phyloP scores from a whole-genome alignment of 2,113 vertebrate species.

The Chrysemys picta region DNA sequence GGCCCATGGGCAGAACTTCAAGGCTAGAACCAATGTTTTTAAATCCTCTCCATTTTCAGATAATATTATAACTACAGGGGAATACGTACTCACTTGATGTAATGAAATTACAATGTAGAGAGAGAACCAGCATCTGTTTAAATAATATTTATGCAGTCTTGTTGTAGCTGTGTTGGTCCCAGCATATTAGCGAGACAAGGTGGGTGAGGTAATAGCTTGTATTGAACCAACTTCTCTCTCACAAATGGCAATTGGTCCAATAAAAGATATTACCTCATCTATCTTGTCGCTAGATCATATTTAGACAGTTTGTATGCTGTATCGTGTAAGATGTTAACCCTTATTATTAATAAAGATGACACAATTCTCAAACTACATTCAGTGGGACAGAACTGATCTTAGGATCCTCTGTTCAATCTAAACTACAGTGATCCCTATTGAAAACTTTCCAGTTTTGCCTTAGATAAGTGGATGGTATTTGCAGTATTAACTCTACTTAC shows the following conservation, averaged over 20 bases:
- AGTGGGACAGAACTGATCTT: background rate
- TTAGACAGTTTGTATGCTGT: background rate
- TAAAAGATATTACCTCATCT: background rate
- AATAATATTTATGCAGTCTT: background rate
- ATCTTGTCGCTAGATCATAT: background rate
- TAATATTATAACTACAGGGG: background rate
- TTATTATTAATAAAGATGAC: background rate
- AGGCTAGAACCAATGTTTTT: background rate
- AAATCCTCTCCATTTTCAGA: background rate
- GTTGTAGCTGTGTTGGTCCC: background rate
- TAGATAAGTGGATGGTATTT: background rate
- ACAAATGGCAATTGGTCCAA: background rate
- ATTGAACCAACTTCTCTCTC: background rate
- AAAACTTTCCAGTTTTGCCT: background rate
- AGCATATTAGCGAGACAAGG: background rate
- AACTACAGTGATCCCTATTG: background rate
- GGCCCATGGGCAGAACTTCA: background rate
- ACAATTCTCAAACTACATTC: background rate
- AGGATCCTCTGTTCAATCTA: background rate
- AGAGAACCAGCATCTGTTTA: background rate
- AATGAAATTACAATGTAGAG: fast-evolving
- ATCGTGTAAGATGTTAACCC: background rate
- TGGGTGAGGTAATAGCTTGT: background rate
- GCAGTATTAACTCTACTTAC: background rate
- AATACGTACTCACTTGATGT: background rate